phyloP scores from a whole-genome alignment of 2,888 invertebrate genomes.

The Notodromas monacha region DNA sequence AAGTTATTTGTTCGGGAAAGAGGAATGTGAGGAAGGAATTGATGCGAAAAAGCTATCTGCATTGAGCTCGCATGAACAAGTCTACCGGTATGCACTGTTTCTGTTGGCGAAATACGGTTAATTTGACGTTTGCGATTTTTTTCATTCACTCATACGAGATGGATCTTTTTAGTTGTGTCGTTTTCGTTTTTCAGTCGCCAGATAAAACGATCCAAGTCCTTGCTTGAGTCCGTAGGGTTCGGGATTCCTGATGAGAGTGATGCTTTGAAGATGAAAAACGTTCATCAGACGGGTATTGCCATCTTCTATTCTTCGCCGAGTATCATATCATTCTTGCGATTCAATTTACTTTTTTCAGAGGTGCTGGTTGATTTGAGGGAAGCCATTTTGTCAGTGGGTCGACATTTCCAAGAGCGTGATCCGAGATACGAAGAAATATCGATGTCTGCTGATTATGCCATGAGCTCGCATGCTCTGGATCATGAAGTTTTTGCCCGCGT shows the following conservation, averaged over 20 bases:
- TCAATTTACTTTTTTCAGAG: no score
- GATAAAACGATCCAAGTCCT: constrained; percentile 58
- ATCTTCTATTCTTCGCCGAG: no score
- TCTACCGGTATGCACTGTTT: no score
- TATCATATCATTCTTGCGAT: no score
- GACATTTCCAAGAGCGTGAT: constrained; percentile 78
- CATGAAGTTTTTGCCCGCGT: constrained; percentile 82
- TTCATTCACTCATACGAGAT: no score
- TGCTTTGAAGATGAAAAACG: constrained; percentile 71
- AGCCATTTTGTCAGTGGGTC: constrained; percentile 63
- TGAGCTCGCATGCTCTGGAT: constrained; percentile 77
- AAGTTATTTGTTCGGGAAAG: no score
- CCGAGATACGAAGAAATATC: constrained; percentile 39
- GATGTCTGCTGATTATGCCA: constrained; percentile 64
- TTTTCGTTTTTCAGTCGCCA: constrained; percentile 42
- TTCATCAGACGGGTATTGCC: constrained; percentile 45
- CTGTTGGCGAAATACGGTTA: no score
- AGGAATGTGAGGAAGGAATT: no score
- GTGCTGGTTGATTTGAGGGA: constrained; percentile 87
- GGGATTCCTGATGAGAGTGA: constrained; percentile 43
- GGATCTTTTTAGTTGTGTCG: no score
- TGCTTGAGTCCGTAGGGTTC: constrained; percentile 54
- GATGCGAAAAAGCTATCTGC: no score
- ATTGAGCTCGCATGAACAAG: no score
- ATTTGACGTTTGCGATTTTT: no score